Conservation (phyloP, 2,888 invertebrate species). For the Nomada fucata region DNA sequence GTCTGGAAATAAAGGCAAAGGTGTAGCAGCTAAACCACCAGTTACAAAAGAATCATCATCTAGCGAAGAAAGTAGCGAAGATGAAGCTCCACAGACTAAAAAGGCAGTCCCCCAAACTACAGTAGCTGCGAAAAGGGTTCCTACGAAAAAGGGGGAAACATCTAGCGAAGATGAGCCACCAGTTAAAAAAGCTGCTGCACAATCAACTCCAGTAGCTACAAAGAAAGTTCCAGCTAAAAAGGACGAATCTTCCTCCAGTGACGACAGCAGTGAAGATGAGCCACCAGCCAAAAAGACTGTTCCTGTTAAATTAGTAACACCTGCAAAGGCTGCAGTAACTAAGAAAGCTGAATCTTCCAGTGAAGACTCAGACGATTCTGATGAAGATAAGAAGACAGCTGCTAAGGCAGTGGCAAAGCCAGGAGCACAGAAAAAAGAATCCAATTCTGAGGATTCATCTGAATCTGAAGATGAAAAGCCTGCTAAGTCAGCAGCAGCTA, state of each 20-base stretch:
- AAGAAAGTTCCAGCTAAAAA: conserved; percentile 48
- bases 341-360: conserved; percentile 70
- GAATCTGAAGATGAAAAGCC: conserved; percentile 76
- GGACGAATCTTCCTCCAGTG: conserved; percentile 81
- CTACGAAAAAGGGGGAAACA: conserved; percentile 73
- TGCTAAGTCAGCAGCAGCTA: conserved; percentile 55
- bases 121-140: conserved; percentile 10
- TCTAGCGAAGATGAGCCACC: conserved; percentile 81
- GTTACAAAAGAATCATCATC: conserved; percentile 77
- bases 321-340: conserved; percentile 48
- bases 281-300: conserved; percentile 61
- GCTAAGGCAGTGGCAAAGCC: conserved; percentile 59
- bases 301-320: conserved; percentile 80
- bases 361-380: conserved; percentile 76
- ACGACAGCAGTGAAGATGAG: conserved; percentile 81
- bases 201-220: conserved; percentile 9
- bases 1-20: conserved; percentile 52
- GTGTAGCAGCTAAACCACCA: conserved; percentile 23
- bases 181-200: conserved; percentile 15
- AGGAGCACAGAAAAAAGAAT: conserved; percentile 62
- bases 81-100: conserved; percentile 69
- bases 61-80: conserved; percentile 82
- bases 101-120: conserved; percentile 22
- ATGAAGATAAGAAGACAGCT: conserved; percentile 79
- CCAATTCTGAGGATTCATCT: conserved; percentile 76